Percentiles rank a stretch among this genome's conserved stretches.
These are phyloP conservation scores for Sprattus sprattus DNA, from an alignment of 2,113 vertebrate species.

Conservation along the genomic window DNA sequence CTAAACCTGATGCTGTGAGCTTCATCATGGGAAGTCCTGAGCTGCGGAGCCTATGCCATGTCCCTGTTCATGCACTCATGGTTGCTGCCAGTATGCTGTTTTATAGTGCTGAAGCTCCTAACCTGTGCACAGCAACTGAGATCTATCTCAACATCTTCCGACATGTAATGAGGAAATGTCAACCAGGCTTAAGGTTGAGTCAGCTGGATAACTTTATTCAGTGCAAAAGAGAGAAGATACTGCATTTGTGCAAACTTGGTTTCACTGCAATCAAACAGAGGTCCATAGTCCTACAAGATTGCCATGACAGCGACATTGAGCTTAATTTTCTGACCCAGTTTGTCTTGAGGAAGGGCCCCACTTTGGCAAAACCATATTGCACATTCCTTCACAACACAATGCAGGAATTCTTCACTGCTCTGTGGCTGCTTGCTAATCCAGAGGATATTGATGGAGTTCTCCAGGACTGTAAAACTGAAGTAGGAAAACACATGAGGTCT, in stretches of 20 bases:
- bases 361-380: neutral
- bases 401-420: conserved; percentile 50
- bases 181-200: neutral
- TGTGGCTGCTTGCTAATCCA: conserved; percentile 43
- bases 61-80: conserved; percentile 48
- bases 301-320: neutral
- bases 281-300: conserved; percentile 10
- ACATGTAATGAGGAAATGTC: conserved; percentile 23
- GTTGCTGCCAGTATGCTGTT: conserved; percentile 23
- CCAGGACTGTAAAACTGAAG: conserved; percentile 24
- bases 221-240: neutral
- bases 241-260: conserved; percentile 12
- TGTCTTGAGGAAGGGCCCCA: neutral
- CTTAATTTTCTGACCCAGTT: conserved; percentile 27
- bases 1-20: conserved; percentile 2
- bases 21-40: conserved; percentile 42
- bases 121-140: neutral
- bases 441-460: conserved; percentile 35
- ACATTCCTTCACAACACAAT: conserved; percentile 49
- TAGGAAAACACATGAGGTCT: conserved; percentile 44
- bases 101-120: neutral
- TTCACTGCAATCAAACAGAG: conserved; percentile 31
- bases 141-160: conserved; percentile 29
- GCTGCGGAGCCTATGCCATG: conserved; percentile 49
- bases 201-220: neutral